Base-by-base conservation (phyloP, 2,113 vertebrate genomes). In the Lota lota region DNA sequence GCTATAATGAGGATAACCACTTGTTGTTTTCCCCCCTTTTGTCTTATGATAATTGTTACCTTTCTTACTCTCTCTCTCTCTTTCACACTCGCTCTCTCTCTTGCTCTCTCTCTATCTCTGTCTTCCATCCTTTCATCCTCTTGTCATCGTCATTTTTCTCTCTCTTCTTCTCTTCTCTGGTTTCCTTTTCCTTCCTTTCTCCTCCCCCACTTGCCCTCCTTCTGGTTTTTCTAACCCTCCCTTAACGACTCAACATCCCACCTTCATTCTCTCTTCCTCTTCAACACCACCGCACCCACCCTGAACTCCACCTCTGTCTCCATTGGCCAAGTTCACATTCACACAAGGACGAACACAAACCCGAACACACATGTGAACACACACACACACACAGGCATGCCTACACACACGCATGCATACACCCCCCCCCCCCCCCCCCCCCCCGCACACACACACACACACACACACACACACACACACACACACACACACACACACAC, bases 51-150 rank as follows among this genome's bases (percentile, higher is more conserved):
- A 4, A 33, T 33, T 33, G 28, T 33, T 33, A 6, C 4, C 2
- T 33, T 33, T 33, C 28, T 33, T 33, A 36, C 20, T 40, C 40
- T 3, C 68, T 82, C 64, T 67, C 70, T 74, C 19, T 67, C 3
- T 18, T 73, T n/a, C n/a, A n/a, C n/a, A n/a, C n/a, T n/a, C n/a
- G n/a, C 76, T 73, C 64, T 70, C 69, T 51, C 66, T 67, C 67
- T 20, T 22, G 28, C 58, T 53, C 16, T 47, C 57, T 6, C 16
- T 36, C 68, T 33, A 24, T 54, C 60, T 24, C 12, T 54, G 4
- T 18, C 16, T 58, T 65, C 68, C 78, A 70, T 79, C 69, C 79
- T 70, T 76, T 73, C 70, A 64, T 75, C 54, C 67, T 79, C 69
- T 75, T 72, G 62, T 11, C 24, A 16, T 21, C 18, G 22, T 79